Conservation (phyloP, 2,888 invertebrate species). For the Tachina fera region DNA sequence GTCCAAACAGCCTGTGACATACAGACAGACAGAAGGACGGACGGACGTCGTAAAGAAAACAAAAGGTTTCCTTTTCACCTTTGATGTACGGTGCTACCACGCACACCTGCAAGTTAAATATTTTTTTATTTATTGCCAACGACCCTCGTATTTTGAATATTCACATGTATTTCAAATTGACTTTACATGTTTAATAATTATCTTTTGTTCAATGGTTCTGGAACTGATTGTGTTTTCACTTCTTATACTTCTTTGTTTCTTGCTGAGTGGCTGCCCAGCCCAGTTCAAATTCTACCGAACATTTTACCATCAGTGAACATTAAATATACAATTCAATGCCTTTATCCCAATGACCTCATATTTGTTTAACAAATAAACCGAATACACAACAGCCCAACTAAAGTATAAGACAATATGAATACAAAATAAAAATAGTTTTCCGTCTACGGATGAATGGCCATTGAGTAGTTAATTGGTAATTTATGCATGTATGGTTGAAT, state of each 20-base stretch:
- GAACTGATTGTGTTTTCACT: conserved; percentile 39
- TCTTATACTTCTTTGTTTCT: conserved; percentile 44
- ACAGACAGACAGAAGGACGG: no score
- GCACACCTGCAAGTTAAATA: background rate
- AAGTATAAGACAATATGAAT: conserved; percentile 29
- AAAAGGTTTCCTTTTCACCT: no score
- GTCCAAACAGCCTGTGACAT: no score
- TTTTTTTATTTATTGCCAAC: background rate
- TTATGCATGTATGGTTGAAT: conserved; percentile 49
- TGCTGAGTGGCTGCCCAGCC: conserved; percentile 49
- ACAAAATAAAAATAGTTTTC: conserved; percentile 47
- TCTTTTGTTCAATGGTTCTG: conserved; percentile 61
- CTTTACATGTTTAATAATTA: conserved; percentile 70
- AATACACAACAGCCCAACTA: conserved; percentile 23
- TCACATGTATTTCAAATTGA: conserved; percentile 28
- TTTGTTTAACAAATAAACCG: conserved; percentile 52
- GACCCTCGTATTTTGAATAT: conserved; percentile 18
- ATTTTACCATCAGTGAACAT: conserved; percentile 6
- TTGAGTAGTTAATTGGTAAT: conserved; percentile 71
- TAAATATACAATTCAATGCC: conserved; percentile 35
- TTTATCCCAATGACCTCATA: conserved; percentile 65
- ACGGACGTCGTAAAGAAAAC: no score
- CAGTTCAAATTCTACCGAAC: conserved; percentile 33
- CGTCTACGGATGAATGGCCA: conserved; percentile 61
- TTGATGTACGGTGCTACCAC: no score